Evolutionary conservation across 2,113 vertebrate genomes (phyloP).

Genomic region (Prolemur simus): DNA sequence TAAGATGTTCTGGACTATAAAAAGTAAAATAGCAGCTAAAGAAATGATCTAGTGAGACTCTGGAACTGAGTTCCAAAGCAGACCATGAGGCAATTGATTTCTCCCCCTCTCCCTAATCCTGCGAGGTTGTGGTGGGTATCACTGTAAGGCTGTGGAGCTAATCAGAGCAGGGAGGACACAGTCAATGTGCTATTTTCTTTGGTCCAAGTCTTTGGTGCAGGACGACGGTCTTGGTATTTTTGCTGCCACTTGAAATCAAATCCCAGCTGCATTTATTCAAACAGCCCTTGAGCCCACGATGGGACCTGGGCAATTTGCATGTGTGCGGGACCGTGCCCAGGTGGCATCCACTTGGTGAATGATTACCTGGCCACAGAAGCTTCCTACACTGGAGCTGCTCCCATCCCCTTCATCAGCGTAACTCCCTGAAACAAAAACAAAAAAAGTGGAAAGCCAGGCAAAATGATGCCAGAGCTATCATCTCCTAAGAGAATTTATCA

Average conservation of each 20-base stretch:
- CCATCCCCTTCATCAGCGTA: conserved; percentile 57
- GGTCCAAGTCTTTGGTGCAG: conserved; percentile 70
- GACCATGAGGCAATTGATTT: background rate
- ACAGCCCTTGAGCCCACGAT: conserved; percentile 65
- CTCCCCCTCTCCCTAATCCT: conserved; percentile 60
- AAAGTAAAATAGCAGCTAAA: conserved; percentile 69
- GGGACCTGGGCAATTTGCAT: conserved; percentile 65
- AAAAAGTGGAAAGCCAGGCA: conserved; percentile 21
- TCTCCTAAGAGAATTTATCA: conserved; percentile 67
- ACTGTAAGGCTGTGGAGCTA: conserved; percentile 67
- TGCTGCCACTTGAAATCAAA: conserved; percentile 74
- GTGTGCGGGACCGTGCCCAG: conserved; percentile 59
- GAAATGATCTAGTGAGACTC: conserved; percentile 64
- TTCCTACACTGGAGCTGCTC: conserved; percentile 59
- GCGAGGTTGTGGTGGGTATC: conserved; percentile 32
- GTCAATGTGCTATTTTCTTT: conserved; percentile 64
- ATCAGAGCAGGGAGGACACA: conserved; percentile 57
- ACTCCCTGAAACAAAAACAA: conserved; percentile 23
- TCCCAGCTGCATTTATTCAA: conserved; percentile 69
- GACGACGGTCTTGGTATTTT: conserved; percentile 65
- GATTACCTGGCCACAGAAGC: conserved; percentile 70
- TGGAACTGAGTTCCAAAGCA: conserved; percentile 66
- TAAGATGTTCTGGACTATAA: conserved; percentile 67
- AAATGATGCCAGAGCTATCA: conserved; percentile 34
- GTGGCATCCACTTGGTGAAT: conserved; percentile 66